A percentile compares a stretch with the other conserved stretches of the same genome.
These are phyloP conservation scores for Coelopa pilipes DNA, from an alignment of 2,888 invertebrate genomes.

Conservation along the genomic window DNA sequence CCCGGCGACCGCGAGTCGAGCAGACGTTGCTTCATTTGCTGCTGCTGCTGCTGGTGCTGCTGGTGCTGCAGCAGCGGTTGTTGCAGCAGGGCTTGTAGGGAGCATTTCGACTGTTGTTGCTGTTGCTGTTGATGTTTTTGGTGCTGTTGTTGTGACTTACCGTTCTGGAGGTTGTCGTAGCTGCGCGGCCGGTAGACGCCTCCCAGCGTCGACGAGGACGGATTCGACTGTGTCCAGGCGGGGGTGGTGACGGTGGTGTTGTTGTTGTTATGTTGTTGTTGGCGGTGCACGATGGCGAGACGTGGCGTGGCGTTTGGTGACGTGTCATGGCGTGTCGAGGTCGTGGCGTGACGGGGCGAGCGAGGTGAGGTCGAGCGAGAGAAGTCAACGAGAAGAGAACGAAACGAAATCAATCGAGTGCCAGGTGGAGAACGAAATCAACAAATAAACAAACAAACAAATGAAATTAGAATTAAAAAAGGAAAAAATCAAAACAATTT, in stretches of 20 bases:
- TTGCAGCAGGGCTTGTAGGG: constrained; percentile 59
- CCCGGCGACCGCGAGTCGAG: constrained; percentile 49
- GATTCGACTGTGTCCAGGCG: constrained; percentile 58
- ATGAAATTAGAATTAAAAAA: neutral
- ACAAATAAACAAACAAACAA: constrained; percentile 18
- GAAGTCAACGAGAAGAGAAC: constrained; percentile 45
- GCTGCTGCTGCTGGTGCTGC: constrained; percentile 52
- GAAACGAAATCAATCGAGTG: constrained; percentile 15
- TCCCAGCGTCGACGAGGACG: constrained; percentile 59
- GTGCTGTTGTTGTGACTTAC: constrained; percentile 66
- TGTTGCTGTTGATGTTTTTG: constrained; percentile 65
- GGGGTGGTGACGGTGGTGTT: constrained; percentile 36
- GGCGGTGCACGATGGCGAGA: constrained; percentile 42
- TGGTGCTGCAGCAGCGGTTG: constrained; percentile 54
- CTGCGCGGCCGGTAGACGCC: constrained; percentile 65
- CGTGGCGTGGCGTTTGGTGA: constrained; percentile 43
- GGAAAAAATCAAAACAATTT: too few species aligned
- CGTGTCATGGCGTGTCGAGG: constrained; percentile 22
- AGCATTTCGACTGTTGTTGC: constrained; percentile 60
- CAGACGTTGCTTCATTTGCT: constrained; percentile 49
- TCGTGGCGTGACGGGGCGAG: constrained; percentile 46
- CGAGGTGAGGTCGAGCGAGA: constrained; percentile 9
- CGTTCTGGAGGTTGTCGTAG: constrained; percentile 67
- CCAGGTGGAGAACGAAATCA: neutral
- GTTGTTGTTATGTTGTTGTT: constrained; percentile 32